Conservation (phyloP, 1,140 invertebrate genomes). For the Liolophura sinensis region DNA sequence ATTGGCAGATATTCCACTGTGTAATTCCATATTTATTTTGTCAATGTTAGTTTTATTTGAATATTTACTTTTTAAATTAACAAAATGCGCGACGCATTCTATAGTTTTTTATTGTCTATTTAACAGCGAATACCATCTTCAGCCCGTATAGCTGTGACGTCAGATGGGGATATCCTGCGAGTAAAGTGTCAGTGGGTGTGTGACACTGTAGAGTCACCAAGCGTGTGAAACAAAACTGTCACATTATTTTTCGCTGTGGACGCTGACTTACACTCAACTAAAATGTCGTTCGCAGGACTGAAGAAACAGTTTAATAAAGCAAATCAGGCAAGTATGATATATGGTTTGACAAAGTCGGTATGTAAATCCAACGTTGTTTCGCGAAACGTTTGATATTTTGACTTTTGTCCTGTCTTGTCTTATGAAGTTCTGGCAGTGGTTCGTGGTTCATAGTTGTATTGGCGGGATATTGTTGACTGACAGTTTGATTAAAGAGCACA, state of each 20-base stretch:
- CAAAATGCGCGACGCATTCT: background rate
- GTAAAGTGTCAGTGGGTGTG: background rate
- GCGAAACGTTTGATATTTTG: too few species aligned
- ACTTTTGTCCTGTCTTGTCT: too few species aligned
- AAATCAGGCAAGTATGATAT: constrained; percentile 77
- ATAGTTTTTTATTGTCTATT: constrained; percentile 1
- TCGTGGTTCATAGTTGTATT: too few species aligned
- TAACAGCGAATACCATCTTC: constrained; percentile 4
- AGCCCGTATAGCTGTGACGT: too few species aligned
- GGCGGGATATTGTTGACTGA: too few species aligned
- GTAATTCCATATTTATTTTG: background rate
- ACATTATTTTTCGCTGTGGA: constrained; percentile 1
- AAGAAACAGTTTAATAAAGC: constrained; percentile 99
- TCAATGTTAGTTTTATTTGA: background rate
- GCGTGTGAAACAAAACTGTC: background rate
- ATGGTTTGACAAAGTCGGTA: background rate
- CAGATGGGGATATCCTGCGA: too few species aligned
- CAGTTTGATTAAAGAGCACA: too few species aligned
- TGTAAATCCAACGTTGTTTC: too few species aligned
- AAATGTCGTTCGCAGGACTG: constrained; percentile 94
- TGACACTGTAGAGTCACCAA: constrained; percentile 1
- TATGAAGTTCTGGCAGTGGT: too few species aligned
- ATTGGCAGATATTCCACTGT: constrained; percentile 4
- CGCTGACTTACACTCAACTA: constrained; percentile 14
- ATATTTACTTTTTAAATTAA: background rate